Evolutionary conservation across 1,140 invertebrate genomes (phyloP).

Genomic region (Trissolcus basalis): DNA sequence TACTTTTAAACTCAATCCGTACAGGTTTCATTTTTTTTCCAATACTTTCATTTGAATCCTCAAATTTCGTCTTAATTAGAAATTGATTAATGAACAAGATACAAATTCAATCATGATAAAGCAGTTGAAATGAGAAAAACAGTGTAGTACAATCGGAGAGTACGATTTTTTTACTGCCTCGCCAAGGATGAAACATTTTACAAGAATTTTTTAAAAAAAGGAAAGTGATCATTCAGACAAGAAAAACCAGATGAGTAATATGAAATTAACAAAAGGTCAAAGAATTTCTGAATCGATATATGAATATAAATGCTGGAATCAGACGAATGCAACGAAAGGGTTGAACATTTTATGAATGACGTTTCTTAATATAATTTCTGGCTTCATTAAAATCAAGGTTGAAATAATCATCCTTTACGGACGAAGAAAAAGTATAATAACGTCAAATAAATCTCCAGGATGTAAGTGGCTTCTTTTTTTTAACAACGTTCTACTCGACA

Average conservation of each 20-base stretch:
- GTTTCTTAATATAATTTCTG: conserved; percentile 18
- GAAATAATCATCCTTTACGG: conserved; percentile 19
- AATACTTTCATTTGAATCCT: too few species aligned
- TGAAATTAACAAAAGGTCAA: conserved; percentile 45
- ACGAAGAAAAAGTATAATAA: conserved; percentile 2
- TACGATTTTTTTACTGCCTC: neutral
- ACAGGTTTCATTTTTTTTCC: too few species aligned
- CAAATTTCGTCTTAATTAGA: too few species aligned
- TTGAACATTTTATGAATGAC: conserved; percentile 9
- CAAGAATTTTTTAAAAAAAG: too few species aligned
- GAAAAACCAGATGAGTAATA: conserved; percentile 19
- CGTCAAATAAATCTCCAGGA: neutral
- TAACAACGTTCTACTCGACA: too few species aligned
- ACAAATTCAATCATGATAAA: too few species aligned
- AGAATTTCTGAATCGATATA: conserved; percentile 30
- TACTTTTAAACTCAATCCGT: conserved; percentile 8
- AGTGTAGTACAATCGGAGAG: too few species aligned
- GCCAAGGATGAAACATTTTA: neutral
- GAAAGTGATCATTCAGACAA: neutral
- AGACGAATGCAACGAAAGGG: conserved; percentile 30
- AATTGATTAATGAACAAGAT: too few species aligned
- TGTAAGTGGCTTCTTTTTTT: too few species aligned
- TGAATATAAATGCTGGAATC: conserved; percentile 38
- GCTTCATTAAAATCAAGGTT: conserved; percentile 42
- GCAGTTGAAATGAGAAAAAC: too few species aligned